Base-by-base conservation (phyloP, 2,888 invertebrate species). In the Sinodicranocentrus sp. region DNA sequence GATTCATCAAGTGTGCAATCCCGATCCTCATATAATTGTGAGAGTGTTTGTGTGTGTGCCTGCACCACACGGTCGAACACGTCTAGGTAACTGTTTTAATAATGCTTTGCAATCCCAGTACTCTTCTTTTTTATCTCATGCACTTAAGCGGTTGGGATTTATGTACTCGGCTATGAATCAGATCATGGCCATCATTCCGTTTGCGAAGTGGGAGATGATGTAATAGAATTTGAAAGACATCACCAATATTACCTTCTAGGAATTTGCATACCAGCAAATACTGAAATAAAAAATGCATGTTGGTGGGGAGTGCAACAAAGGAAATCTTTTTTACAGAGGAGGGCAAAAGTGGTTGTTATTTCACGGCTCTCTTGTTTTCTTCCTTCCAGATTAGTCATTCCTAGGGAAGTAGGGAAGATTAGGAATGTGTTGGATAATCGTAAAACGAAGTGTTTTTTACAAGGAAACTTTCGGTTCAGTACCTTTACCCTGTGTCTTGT, bases 251-350 rank as follows among this genome's bases (percentile, higher is more conserved):
- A 10, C 33, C 68, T 75, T 48, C 63, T 44, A 33, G 25, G 63
- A 75, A 75, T 63, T 28, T 52, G 48, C 48, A 63, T 63, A n/a
- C n/a, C n/a, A n/a, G n/a, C n/a, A n/a, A n/a, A n/a, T n/a, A n/a
- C n/a, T n/a, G n/a, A n/a, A n/a, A n/a, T 48, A 33, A 33, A 33
- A 33, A 33, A 33, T 33, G n/a, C n/a, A n/a, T n/a, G n/a, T n/a
- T n/a, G n/a, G n/a, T n/a, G n/a, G n/a, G n/a, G n/a, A n/a, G 48
- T 61, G 59, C 72, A 72, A 28, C 72, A 25, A 72, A 72, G 59
- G 17, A 26, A 54, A 2, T 54, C 70, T n/a, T 28, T 54, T 25
- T 70, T 57, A 3, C 1, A 44, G 57, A 10, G 3, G 39, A 43
- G 25, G 23, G 26, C 67, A 25, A 68, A 26, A 68, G 52, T 68